These are phyloP conservation scores for Atrina japonica DNA, from an alignment of 2,888 invertebrate species.

Conservation along the genomic window DNA sequence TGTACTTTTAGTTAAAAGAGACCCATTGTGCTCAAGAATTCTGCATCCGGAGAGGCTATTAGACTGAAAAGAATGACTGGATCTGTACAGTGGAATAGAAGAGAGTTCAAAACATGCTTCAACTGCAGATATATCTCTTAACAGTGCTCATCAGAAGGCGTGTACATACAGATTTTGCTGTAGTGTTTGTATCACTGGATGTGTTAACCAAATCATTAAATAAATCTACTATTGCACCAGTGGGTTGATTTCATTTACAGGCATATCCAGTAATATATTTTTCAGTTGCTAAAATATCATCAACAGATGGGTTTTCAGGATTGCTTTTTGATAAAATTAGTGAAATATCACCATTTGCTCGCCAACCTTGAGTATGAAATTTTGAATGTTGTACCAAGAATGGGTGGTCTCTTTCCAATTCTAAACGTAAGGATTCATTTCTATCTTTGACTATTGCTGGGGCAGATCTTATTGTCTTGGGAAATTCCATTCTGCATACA, in stretches of 20 bases:
- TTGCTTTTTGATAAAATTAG: constrained; percentile 48
- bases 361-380: constrained; percentile 54
- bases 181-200: constrained; percentile 6
- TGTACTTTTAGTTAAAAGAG: constrained; percentile 37
- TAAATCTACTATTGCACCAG: constrained; percentile 31
- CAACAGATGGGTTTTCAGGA: constrained; percentile 44
- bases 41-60: constrained; percentile 47
- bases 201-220: constrained; percentile 30
- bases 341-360: constrained; percentile 55
- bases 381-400: constrained; percentile 50
- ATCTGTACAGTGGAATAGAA: constrained; percentile 45
- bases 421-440: constrained; percentile 44
- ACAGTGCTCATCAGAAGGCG: constrained; percentile 31
- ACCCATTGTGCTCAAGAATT: constrained; percentile 27
- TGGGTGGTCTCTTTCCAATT: constrained; percentile 53
- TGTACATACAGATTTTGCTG: constrained; percentile 30
- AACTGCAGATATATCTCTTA: constrained; percentile 35
- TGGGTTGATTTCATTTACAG: constrained; percentile 29
- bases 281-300: constrained; percentile 55
- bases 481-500: constrained; percentile 20
- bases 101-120: constrained; percentile 33
- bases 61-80: constrained; percentile 51
- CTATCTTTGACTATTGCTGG: constrained; percentile 48
- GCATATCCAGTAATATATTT: constrained; percentile 38
- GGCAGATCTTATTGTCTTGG: constrained; percentile 22